Evolutionary conservation across 2,888 invertebrate genomes (phyloP), one percentile per base, ranked within the genome.

Genomic region (Cylindroiulus punctatus): DNA sequence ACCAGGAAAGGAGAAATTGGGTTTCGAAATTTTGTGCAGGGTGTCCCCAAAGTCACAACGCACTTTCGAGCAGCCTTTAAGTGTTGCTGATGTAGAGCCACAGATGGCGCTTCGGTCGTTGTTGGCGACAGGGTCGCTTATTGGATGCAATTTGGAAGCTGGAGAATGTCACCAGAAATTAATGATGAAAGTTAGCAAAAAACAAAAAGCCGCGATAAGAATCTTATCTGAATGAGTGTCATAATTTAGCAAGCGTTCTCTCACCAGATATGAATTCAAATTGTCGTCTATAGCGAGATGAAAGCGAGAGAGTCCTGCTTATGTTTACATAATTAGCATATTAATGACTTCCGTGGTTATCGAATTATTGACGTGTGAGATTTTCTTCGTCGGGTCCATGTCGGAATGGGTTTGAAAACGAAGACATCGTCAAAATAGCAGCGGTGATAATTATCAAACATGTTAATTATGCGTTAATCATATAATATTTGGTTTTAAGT

Each of bases 281-380:
- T 57, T 22, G 22, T 22, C 57, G 52, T 19, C 47, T 10, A 14
- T n/a, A 19, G 4, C 4, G 17, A 19, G 4, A 52, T 52, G 17
- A 44, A 52, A 52, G 52, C 19, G 26, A 76, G 30, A 2, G 76
- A 76, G 22, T 76, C 30, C 76, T 76, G 76, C 76, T 76, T 76
- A 76, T 76, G 76, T 76, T 76, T 76, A 76, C 76, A 76, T 76
- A 76, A 76, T 76, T 76, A 76, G 76, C 76, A 76, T 76, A 76
- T 76, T 76, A 76, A 76, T 76, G 76, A 76, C 30, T 30, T 76
- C 30, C 26, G 76, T 76, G 76, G 12, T 76, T 76, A 30, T 76
- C 76, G 12, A 76, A 76, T 76, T 76, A 76, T 26, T 76, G 76
- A 76, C 30, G 26, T 44, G 12, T 44, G 7, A 22, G 57, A 57